These are phyloP conservation scores for Psittacula cyanocephala DNA, from an alignment of 2,113 vertebrate species.

Conservation along the genomic window DNA sequence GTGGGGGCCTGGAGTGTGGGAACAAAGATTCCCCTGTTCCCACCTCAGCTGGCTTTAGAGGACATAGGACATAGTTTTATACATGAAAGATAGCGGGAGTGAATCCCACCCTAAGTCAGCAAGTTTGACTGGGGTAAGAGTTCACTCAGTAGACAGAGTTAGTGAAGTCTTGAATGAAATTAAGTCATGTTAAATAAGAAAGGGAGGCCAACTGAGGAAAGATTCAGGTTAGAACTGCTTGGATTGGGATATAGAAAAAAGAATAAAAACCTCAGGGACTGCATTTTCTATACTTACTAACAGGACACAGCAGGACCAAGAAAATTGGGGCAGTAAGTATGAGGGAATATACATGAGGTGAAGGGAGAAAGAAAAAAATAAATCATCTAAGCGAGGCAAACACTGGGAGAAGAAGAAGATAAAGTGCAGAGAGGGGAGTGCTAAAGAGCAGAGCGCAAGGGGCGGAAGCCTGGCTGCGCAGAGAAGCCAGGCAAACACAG, in stretches of 20 bases:
- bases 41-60: background rate
- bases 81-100: rapidly evolving
- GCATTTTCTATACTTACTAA: background rate
- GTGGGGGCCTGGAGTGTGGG: rapidly evolving
- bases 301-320: rapidly evolving
- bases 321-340: background rate
- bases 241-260: background rate
- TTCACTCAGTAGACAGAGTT: background rate
- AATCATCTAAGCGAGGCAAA: background rate
- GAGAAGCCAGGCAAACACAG: no score
- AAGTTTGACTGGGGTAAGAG: background rate
- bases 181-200: background rate
- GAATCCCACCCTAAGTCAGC: background rate
- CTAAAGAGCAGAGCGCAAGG: rapidly evolving
- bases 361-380: background rate
- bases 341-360: background rate
- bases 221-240: background rate
- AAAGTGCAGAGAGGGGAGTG: rapidly evolving
- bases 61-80: background rate
- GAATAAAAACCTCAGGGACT: background rate
- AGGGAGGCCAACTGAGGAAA: background rate
- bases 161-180: background rate
- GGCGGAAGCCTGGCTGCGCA: background rate
- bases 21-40: background rate
- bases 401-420: background rate